These are phyloP conservation scores for Otus sunia DNA, from an alignment of 2,113 vertebrate genomes.

Conservation along the genomic window DNA sequence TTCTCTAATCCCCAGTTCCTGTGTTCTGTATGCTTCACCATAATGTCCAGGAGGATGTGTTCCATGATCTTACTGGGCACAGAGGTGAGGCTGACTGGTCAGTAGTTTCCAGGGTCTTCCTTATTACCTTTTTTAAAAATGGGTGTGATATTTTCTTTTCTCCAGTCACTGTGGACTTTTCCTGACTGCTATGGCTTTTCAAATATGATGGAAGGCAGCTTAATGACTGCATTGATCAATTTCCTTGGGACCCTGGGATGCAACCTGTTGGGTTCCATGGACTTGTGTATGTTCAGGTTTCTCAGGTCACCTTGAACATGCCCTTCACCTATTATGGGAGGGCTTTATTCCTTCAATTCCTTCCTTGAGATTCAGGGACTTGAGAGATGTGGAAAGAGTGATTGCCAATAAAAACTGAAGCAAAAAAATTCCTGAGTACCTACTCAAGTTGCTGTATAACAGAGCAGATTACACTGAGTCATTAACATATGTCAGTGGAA, in stretches of 20 bases:
- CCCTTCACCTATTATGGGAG: background rate
- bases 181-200: background rate
- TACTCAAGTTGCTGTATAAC: background rate
- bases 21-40: background rate
- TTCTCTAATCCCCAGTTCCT: background rate
- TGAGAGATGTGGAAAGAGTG: background rate
- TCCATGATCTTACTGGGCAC: background rate
- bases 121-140: background rate
- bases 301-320: background rate
- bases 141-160: background rate
- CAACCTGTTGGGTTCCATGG: background rate
- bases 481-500: background rate
- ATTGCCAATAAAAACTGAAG: background rate
- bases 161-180: background rate
- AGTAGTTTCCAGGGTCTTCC: background rate
- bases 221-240: background rate
- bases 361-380: background rate
- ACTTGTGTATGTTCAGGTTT: background rate
- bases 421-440: background rate
- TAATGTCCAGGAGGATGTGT: background rate
- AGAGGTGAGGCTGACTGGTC: no score
- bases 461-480: background rate
- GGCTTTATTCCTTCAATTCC: background rate
- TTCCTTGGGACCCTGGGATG: background rate
- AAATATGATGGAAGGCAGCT: fast-evolving